These are phyloP conservation scores for Atrichornis clamosus DNA, from an alignment of 2,113 vertebrate species.

Conservation along the genomic window DNA sequence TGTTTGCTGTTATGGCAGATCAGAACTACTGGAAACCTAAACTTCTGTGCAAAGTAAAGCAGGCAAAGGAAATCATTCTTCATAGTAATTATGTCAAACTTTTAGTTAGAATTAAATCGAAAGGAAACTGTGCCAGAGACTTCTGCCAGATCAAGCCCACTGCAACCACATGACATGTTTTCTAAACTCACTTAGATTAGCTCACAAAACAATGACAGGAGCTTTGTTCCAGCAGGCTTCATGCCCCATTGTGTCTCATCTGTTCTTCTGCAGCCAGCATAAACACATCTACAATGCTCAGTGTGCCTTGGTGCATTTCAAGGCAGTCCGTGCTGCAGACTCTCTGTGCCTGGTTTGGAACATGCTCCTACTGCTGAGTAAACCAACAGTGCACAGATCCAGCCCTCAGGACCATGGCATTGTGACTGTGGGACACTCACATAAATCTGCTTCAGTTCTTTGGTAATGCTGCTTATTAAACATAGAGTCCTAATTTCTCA, in stretches of 20 bases:
- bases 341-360: background rate
- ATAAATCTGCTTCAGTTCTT: background rate
- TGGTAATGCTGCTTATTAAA: background rate
- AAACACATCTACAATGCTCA: background rate
- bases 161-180: background rate
- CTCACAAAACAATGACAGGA: conserved; percentile 1
- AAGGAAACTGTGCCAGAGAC: background rate
- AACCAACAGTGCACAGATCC: background rate
- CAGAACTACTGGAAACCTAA: background rate
- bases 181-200: background rate
- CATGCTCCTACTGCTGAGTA: background rate
- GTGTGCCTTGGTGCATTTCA: background rate
- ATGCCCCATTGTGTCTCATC: background rate
- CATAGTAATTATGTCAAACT: background rate
- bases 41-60: background rate
- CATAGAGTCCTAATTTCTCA: background rate
- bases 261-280: conserved; percentile 17
- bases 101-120: background rate
- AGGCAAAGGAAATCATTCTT: background rate
- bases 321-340: accelerated
- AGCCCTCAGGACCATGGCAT: background rate
- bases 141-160: background rate
- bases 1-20: background rate
- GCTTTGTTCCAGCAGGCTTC: conserved; percentile 51
- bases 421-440: accelerated